phyloP scores from a whole-genome alignment of 2,113 vertebrate genomes.

The Lampris incognitus region DNA sequence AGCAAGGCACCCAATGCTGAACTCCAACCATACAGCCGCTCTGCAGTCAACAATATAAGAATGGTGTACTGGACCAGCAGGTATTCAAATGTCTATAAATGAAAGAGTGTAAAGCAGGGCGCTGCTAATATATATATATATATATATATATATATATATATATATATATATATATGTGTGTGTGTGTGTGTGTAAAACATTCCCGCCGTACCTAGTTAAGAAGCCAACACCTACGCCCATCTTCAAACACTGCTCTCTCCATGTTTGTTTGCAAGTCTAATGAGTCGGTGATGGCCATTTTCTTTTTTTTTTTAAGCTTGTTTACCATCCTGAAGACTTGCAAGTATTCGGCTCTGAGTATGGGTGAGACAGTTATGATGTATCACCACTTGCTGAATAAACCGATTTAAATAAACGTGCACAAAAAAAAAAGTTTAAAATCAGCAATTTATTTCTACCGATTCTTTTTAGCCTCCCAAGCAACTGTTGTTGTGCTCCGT shows the following conservation, averaged over 20 bases:
- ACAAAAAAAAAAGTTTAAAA: no score
- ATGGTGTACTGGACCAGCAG: conserved; percentile 6
- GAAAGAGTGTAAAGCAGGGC: neutral
- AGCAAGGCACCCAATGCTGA: conserved; percentile 23
- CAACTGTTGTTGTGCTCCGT: no score
- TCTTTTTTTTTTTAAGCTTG: neutral
- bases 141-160: no score
- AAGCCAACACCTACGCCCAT: neutral
- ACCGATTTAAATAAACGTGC: no score
- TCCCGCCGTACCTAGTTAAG: neutral
- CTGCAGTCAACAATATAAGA: neutral
- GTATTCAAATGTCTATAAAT: neutral
- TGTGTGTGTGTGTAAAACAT: neutral
- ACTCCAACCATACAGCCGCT: conserved; percentile 17
- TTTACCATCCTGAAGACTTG: neutral
- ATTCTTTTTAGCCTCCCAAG: no score
- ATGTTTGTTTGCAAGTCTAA: neutral
- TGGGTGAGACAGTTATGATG: neutral
- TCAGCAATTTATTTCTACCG: no score
- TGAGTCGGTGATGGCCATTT: neutral
- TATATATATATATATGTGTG: no score
- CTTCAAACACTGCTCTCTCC: neutral
- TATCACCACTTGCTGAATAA: no score
- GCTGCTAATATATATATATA: no score
- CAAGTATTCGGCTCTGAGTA: neutral